A percentile compares a stretch with the other conserved stretches of the same genome.
phyloP scores from a whole-genome alignment of 1,140 invertebrate genomes.

The Trachymyrmex septentrionalis region DNA sequence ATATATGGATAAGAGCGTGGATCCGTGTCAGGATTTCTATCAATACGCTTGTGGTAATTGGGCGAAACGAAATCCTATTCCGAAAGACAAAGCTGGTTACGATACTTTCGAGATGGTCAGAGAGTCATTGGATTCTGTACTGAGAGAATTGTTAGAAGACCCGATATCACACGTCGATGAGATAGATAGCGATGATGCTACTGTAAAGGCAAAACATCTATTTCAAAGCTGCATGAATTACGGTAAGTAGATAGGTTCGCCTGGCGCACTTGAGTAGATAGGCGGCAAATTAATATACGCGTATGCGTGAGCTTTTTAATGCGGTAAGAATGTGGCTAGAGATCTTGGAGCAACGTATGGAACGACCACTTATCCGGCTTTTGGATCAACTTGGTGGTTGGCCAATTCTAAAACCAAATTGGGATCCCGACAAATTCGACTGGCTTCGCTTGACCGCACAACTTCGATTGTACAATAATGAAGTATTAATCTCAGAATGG shows the following conservation, averaged over 20 bases:
- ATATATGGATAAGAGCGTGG: slow-evolving; percentile 91
- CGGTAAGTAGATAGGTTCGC: slow-evolving; percentile 83
- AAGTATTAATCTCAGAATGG: slow-evolving; percentile 94
- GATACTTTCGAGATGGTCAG: slow-evolving; percentile 94
- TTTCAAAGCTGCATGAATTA: slow-evolving; percentile 95
- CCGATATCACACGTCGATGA: slow-evolving; percentile 74
- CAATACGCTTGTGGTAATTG: slow-evolving; percentile 96
- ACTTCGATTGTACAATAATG: slow-evolving; percentile 93
- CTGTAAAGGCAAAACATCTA: slow-evolving; percentile 92
- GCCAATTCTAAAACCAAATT: slow-evolving; percentile 91
- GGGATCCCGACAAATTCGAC: slow-evolving; percentile 90
- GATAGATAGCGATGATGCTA: slow-evolving; percentile 87
- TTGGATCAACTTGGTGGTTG: slow-evolving; percentile 93
- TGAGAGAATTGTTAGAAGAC: slow-evolving; percentile 90
- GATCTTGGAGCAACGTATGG: slow-evolving; percentile 89
- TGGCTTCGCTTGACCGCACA: slow-evolving; percentile 92
- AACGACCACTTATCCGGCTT: slow-evolving; percentile 91
- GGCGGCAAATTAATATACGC: neutral
- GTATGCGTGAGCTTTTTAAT: slow-evolving; percentile 42
- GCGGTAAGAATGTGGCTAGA: slow-evolving; percentile 83
- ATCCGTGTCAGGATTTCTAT: slow-evolving; percentile 97
- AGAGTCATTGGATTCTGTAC: slow-evolving; percentile 90
- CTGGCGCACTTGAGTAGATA: neutral
- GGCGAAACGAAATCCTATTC: slow-evolving; percentile 94
- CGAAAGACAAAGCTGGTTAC: slow-evolving; percentile 93